Evolutionary conservation across 2,797 vertebrate species (phyloP), one percentile per base, ranked within the genome.

Genomic region (Enteromius paludinosus): DNA sequence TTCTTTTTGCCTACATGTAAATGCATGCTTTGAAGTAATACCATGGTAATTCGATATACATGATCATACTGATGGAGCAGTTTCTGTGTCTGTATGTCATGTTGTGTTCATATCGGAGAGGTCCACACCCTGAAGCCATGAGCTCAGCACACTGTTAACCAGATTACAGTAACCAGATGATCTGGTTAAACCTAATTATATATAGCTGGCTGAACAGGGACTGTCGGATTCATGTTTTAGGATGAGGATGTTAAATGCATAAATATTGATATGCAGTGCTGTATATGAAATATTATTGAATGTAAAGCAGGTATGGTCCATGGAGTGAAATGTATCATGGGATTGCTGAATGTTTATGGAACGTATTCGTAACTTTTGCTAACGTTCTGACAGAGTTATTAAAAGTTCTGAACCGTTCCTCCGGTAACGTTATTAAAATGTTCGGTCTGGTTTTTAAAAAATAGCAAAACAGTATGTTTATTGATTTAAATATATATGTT

Each of bases 81-180:
- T 35, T 49, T 18, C 43, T 73, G 78, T 61, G 28, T 54, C n/a
- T 17, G 15, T 66, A 4, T 78, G 17, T 47, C 3, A 47, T 52
- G 71, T n/a, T 65, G 28, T 52, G 77, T 25, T n/a, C 43, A 64
- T 61, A 45, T 23, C 64, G 28, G 12, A 7, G 79, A 73, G 33
- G 79, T 81, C 49, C 62, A 47, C 78, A 79, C 83, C 78, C 69
- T 28, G 68, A 66, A 73, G n/a, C 49, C n/a, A 56, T 76, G 69
- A 56, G 47, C 64, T 52, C 78, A 81, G 52, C 78, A 73, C 52
- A 56, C 49, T 20, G 78, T 54, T 79, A 65, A 81, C 56, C 69
- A 73, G 79, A 74, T 74, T 74, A 52, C 56, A 72, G 68, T 81
- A 74, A 81, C 59, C 79, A 74, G 59, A 74, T 81, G 45, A 73